Base-by-base conservation (phyloP, 2,888 invertebrate genomes). In the Campoplex capitator region DNA sequence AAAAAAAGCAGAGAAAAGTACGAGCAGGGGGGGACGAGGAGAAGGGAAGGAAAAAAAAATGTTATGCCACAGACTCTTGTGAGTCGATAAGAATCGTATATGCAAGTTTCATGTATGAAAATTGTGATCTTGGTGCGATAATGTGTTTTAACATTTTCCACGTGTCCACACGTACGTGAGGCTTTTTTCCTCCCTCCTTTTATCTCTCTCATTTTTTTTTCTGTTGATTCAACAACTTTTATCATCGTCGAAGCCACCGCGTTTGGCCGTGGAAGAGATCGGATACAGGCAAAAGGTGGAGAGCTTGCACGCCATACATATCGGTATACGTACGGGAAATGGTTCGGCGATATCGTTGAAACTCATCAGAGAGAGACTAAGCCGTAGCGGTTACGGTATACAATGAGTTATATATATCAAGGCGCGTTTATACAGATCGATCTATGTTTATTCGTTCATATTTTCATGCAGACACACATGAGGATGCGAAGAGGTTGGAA, bases 321-420 rank as follows among this genome's bases (percentile, higher is more conserved):
- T 73, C 75, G 51, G 65, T 38, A 38, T n/a, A 48, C 23, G 18
- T 9, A 70, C 68, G 81, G 84, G 28, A 73, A 84, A 86, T 76
- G 77, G 77, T 87, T 81, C 68, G 74, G 51, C 28, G 78, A 82
- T 87, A 87, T 87, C 87, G 77, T 84, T 70, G 70, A 82, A 84
- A 84, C 75, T 45, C 81, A 82, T 87, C 87, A 81, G 74, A 23
- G 23, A 11, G 45, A 45, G 45, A 45, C 1, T 16, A 48, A 45
- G 45, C 62, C 75, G 67, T 81, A 38, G 83, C 86, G 84, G 81
- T 87, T 82, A 82, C 84, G 81, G 68, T 81, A 35, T 85, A 23
- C 23, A 77, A 78, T 58, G 74, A 85, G 58, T 74, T 54, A 45
- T 70, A 79, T 75, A 56, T 75, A 45, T 70, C 70, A 62, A 79